Evolutionary conservation across 2,888 invertebrate genomes (phyloP), one percentile per base, ranked within the genome.

Genomic region (Nemotelus nigrinus): DNA sequence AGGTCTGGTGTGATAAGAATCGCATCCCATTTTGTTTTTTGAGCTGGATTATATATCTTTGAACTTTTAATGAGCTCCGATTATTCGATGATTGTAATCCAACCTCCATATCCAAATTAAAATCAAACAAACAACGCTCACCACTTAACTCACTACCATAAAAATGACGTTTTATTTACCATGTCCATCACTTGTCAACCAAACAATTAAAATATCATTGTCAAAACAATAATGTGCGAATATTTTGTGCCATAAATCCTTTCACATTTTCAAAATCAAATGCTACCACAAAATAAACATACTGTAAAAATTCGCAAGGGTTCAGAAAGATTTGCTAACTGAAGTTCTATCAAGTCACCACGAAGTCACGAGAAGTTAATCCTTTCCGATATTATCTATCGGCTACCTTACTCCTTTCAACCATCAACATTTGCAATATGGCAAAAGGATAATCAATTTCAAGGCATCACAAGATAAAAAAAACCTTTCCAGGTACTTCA

Each of bases 381-480:
- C 67, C 67, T 68, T 68, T 68, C 25, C 48, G 25, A 48, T 68
- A 50, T 48, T 68, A 41, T 60, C 67, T 25, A 39, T 50, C 41
- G 50, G 25, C 48, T 25, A n/a, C n/a, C 39, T 50, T 10, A 68
- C 48, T 68, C 67, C 67, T 68, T 68, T 68, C 25, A 6, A 6
- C 3, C 25, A 48, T 47, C 39, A 65, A 8, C 6, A 8, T 48
- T 68, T n/a, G 43, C n/a, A n/a, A 68, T 68, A 4, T 47, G 5
- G 8, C 4, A 25, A 25, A 7, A 2, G 25, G 67, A 68, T 68
- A 48, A 68, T 10, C 39, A 10, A 48, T 44, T 68, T 68, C 67
- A 5, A 41, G 39, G 67, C 48, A 68, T 39, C 7, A n/a, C 2
- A n/a, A 39, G 7, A 39, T 60, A 60, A 25, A 25, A 58, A 58